Conservation (phyloP, 1,140 invertebrate species). For the Leptinotarsa defecta region DNA sequence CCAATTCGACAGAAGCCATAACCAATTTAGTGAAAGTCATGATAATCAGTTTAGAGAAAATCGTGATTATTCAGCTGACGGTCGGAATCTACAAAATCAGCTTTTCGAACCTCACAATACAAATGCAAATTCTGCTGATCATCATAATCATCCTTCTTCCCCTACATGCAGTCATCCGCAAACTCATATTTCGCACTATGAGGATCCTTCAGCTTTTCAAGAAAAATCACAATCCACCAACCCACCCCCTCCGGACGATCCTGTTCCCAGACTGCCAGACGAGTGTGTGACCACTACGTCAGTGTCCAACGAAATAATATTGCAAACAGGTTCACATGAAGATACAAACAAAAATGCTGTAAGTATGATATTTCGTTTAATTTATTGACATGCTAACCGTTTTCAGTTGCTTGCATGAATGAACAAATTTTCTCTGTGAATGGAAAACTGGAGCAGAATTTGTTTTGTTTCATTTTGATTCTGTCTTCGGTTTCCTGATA, state of each 20-base stretch:
- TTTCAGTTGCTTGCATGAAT: too few species aligned
- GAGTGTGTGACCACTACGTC: constrained; percentile 46
- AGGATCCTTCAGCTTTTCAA: neutral
- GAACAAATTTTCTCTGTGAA: too few species aligned
- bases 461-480: too few species aligned
- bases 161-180: constrained; percentile 35
- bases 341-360: constrained; percentile 35
- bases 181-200: constrained; percentile 11
- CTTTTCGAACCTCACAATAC: constrained; percentile 52
- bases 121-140: constrained; percentile 42
- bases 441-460: too few species aligned
- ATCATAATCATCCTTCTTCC: constrained; percentile 30
- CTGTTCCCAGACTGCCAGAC: constrained; percentile 36
- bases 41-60: neutral
- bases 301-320: constrained; percentile 45
- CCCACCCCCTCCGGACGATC: constrained; percentile 11
- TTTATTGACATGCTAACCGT: too few species aligned
- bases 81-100: constrained; percentile 26
- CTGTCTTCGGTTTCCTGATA: too few species aligned
- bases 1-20: too few species aligned
- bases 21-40: too few species aligned
- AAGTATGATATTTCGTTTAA: constrained; percentile 30
- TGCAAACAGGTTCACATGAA: constrained; percentile 37
- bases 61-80: neutral
- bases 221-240: neutral